A percentile compares a stretch with the other conserved stretches of the same genome.
Conservation (phyloP, 2,888 invertebrate species). For the Diarsia rubi region DNA sequence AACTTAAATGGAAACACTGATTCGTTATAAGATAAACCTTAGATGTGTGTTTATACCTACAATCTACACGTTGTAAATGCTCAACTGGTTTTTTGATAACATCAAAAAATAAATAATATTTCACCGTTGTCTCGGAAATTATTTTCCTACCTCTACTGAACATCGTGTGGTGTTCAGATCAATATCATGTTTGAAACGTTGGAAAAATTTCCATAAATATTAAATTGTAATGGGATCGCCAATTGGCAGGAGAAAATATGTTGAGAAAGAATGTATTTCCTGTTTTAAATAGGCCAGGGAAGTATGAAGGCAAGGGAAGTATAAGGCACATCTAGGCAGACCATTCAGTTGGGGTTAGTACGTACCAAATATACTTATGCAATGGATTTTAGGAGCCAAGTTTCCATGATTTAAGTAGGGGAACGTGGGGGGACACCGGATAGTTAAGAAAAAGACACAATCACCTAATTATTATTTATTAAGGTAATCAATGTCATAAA, state of each 20-base stretch:
- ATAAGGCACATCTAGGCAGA: neutral
- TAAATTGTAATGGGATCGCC: constrained; percentile 1
- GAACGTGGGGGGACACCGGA: too few species aligned
- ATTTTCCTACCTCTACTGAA: constrained; percentile 36
- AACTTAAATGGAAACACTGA: constrained; percentile 81
- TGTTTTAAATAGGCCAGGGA: constrained; percentile 9
- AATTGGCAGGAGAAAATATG: constrained; percentile 12
- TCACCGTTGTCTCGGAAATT: constrained; percentile 40
- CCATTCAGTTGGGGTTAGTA: neutral
- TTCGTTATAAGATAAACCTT: constrained; percentile 75
- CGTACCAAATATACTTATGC: neutral
- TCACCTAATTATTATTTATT: too few species aligned
- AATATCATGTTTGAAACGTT: constrained; percentile 10
- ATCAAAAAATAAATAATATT: constrained; percentile 57
- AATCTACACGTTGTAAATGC: constrained; percentile 31
- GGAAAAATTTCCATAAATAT: constrained; percentile 5
- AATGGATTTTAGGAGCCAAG: constrained; percentile 23
- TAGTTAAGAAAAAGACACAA: too few species aligned
- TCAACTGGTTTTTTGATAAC: constrained; percentile 35
- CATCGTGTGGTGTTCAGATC: constrained; percentile 23
- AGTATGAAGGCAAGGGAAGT: neutral
- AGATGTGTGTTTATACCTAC: constrained; percentile 66
- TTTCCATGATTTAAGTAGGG: neutral
- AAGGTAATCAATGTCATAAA: too few species aligned
- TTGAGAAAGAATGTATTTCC: neutral